A percentile compares a stretch with the other conserved stretches of the same genome.
phyloP scores from a whole-genome alignment of 2,888 invertebrate genomes.

The Pseudeuparius sepicola region DNA sequence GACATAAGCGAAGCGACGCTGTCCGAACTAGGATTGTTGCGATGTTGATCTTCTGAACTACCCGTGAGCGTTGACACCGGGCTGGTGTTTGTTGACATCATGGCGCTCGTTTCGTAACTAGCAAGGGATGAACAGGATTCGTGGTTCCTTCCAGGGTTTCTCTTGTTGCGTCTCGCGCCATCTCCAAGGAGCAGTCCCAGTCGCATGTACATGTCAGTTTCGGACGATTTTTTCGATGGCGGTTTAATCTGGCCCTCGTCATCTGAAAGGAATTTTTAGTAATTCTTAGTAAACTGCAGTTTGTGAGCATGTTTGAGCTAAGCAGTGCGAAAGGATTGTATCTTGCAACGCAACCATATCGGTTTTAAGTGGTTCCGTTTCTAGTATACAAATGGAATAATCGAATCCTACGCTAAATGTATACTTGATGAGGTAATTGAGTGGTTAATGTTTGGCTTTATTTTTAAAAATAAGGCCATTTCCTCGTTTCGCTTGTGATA shows the following conservation, averaged over 20 bases:
- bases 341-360: too few species aligned
- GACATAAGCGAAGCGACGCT: conserved; percentile 69
- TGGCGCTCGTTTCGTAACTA: conserved; percentile 47
- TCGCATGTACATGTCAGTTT: conserved; percentile 75
- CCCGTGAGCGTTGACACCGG: conserved; percentile 85
- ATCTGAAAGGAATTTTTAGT: conserved; percentile 41
- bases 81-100: conserved; percentile 74
- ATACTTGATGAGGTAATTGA: too few species aligned
- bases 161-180: conserved; percentile 43
- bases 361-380: too few species aligned
- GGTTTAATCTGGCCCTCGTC: conserved; percentile 65
- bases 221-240: conserved; percentile 46
- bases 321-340: too few species aligned
- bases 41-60: conserved; percentile 59
- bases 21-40: conserved; percentile 50
- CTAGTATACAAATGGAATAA: too few species aligned
- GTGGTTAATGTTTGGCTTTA: too few species aligned
- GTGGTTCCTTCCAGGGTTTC: conserved; percentile 34
- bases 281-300: too few species aligned
- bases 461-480: too few species aligned
- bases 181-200: conserved; percentile 73
- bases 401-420: too few species aligned
- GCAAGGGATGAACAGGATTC: conserved; percentile 43
- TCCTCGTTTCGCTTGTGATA: too few species aligned
- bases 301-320: too few species aligned